Percentiles rank a stretch among this genome's conserved stretches.
These are phyloP conservation scores for Peromyscus leucopus DNA, from an alignment of 2,113 vertebrate genomes.

Conservation along the genomic window DNA sequence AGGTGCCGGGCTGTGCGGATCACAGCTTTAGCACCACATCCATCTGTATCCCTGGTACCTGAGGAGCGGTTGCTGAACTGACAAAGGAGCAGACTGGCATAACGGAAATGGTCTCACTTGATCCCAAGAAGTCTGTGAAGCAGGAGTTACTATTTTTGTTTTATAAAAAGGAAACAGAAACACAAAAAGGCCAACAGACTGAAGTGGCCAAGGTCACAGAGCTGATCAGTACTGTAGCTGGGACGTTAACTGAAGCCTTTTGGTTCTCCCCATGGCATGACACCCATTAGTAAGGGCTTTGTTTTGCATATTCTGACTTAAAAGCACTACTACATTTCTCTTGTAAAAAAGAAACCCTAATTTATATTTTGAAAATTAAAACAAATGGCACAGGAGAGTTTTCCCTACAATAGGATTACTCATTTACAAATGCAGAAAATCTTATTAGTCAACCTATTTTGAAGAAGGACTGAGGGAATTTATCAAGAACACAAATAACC, in stretches of 20 bases:
- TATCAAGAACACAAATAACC: not conserved
- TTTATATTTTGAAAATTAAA: not conserved
- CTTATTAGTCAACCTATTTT: not conserved
- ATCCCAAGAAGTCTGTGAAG: not conserved
- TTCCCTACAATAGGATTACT: not conserved
- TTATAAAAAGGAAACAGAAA: conserved; percentile 12
- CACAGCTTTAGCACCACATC: not conserved
- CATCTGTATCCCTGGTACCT: not conserved
- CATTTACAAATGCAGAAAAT: not conserved
- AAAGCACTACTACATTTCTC: not conserved
- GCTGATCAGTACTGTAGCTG: not conserved
- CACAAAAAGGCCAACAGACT: not conserved
- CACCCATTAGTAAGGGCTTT: not conserved
- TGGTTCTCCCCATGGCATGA: not conserved
- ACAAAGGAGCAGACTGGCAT: not conserved
- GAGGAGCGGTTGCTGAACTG: not conserved
- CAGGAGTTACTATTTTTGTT: conserved; percentile 15
- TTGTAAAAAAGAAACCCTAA: conserved; percentile 28
- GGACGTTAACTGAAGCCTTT: not conserved
- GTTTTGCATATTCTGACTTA: not conserved
- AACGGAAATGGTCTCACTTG: not conserved
- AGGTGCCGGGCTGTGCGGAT: not conserved
- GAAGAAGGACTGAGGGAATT: not conserved
- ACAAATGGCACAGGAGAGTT: not conserved
- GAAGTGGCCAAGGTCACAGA: not conserved